Base-by-base conservation (phyloP, 2,888 invertebrate genomes). In the Drosophila merina region DNA sequence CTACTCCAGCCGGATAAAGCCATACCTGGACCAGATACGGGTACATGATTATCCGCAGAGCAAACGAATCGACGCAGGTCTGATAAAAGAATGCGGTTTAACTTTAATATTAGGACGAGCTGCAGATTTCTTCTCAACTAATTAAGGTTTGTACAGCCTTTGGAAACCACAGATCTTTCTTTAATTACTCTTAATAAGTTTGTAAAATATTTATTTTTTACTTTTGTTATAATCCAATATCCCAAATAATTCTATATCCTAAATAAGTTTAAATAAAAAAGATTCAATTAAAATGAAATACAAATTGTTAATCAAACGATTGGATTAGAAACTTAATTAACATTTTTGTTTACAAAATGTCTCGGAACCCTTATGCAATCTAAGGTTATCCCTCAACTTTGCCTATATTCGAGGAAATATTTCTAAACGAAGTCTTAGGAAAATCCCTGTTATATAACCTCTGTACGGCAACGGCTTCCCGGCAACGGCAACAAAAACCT, bases 1-100 rank as follows among this genome's bases (percentile, higher is more conserved):
- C 69, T 50, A 67, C 54, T 64, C 45, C 45, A 60, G 60, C 38
- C 54, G 68, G 33, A 49, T 59, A 51, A 45, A 55, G 45, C 45
- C 60, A 57, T 62, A 62, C 60, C 60, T 57, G 57, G n/a, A 31
- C 48, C 60, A 28, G 40, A 48, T 48, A 25, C 26, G 30, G 48
- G 57, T 48, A 31, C 48, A 62, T 49, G 60, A 57, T 55, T 55
- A 55, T 55, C 26, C 55, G 30, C n/a, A 48, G 48, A 42, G 26
- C 48, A 57, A 62, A 26, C 48, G 31, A 62, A 48, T 40, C 40
- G 26, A 36, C 26, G 14, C 48, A 36, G 26, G 31, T 1, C 14
- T 14, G 25, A 42, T 25, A 14, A 31, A 8, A 57, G 20, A 42
- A 42, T 57, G 47, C 9, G n/a, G 25, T 12, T 31, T 10, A 10